Percentiles rank a stretch among this genome's conserved stretches.
These are phyloP conservation scores for Phylloscopus whistleri DNA, from an alignment of 2,113 vertebrate genomes.

Conservation along the genomic window DNA sequence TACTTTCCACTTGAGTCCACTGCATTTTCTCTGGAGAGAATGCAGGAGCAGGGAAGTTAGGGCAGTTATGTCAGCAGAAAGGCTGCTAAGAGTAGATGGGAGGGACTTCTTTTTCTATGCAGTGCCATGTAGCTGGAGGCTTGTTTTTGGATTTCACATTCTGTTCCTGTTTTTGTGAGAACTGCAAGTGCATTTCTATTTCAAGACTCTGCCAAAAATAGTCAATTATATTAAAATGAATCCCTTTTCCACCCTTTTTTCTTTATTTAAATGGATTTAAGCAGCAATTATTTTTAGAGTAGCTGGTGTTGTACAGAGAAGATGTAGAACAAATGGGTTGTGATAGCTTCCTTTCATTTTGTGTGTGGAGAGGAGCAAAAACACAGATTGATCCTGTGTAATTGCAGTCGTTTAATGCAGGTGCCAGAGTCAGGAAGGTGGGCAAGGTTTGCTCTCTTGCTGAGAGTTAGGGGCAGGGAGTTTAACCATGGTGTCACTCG, in stretches of 20 bases:
- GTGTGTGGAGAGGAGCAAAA: neutral
- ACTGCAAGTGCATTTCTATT: constrained; percentile 26
- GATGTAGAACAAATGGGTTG: neutral
- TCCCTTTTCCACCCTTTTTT: neutral
- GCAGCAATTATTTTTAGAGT: constrained; percentile 4
- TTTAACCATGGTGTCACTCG: too few relatives aligned
- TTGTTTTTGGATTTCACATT: constrained; percentile 37
- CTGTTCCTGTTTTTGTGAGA: constrained; percentile 18
- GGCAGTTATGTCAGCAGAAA: constrained; percentile 4
- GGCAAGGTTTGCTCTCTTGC: too few relatives aligned
- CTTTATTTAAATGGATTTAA: neutral
- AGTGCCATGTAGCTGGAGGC: neutral
- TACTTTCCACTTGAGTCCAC: neutral
- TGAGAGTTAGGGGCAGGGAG: too few relatives aligned
- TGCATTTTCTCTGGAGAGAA: neutral
- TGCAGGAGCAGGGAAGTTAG: neutral
- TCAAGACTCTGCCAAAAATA: constrained; percentile 2
- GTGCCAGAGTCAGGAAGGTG: neutral
- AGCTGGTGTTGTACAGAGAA: neutral
- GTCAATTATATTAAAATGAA: neutral
- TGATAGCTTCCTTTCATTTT: neutral
- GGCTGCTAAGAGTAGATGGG: constrained; percentile 18
- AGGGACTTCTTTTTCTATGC: constrained; percentile 17
- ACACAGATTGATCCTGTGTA: neutral
- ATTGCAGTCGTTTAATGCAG: neutral